Evolutionary conservation across 2,113 vertebrate genomes (phyloP), one percentile per base, ranked within the genome.

Genomic region (Girardinichthys multiradiatus): DNA sequence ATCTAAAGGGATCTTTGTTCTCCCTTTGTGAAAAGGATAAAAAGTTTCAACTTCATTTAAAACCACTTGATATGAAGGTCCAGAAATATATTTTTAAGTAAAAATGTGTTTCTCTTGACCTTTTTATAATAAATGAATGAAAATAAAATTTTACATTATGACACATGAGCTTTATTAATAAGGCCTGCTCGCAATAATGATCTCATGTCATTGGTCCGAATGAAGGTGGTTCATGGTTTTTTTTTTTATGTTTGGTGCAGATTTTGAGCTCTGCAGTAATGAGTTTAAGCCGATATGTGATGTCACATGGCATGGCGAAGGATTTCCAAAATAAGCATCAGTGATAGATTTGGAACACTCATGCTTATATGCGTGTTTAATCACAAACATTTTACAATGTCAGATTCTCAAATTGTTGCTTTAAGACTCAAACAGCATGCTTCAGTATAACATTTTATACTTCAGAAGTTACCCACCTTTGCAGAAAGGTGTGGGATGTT

Each of bases 241-340:
- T 39, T 10, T 39, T 54, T 66, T 26, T 60, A 13, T 37, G 66
- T 54, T 81, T 48, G 33, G 31, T 42, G 7, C 57, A 82, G 71
- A 80, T 84, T 74, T 64, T 74, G 37, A 75, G 71, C 67, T 81
- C 63, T 75, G 73, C 24, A 70, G 74, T 42, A 68, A 64, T 74
- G 64, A 77, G 70, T 89, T 85, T 86, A 61, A 72, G 72, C 71
- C 79, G 80, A 86, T 75, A 72, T 84, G 76, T 70, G 74, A 80
- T 65, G 74, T 86, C 76, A 85, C 65, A 74, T 78, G 70, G 51
- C 57, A 64, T 62, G 27, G 35, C 67, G 65, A 76, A 64, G 71
- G 78, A 79, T 78, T 86, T 77, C 68, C 61, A 78, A 80, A 83
- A 82, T 77, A 86, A 82, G 70, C 72, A 80, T 64, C 61, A 37